Base-by-base conservation (phyloP, 2,113 vertebrate species). In the Smithornis capensis region DNA sequence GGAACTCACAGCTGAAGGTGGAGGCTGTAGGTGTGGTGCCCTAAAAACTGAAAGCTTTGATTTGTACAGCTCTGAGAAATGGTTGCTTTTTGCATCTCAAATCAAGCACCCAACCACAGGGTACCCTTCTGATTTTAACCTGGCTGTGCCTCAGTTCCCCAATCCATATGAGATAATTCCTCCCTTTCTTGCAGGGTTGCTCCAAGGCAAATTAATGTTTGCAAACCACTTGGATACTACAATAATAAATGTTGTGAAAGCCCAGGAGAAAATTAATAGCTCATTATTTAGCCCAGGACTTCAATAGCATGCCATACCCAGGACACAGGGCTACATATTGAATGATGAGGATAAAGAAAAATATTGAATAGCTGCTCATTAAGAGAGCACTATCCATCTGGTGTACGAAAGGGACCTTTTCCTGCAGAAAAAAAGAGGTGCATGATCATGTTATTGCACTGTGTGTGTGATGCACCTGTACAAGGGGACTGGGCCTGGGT, bases 251-350 rank as follows among this genome's bases (percentile, higher is more conserved):
- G 89, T 84, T 79, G 84, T 53, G 89, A 96, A 96, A 95, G 70
- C 96, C 91, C 96, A 89, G 77, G 93, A 97, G 96, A 97, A 97
- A 97, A 96, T 97, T 97, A 97, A 95, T 94, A 95, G 93, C 94
- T 95, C 93, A 79, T 95, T 97, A 97, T 92, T 96, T 96, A 97
- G 81, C 85, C 81, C 74, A 57, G 87, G 83, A 84, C 93, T 97
- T 95, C 92, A 92, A 92, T 92, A 91, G 69, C 53, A 13, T 94
- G 94, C 86, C 86, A 79, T 92, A 53, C 22, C 27, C 64, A 40
- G 89, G 93, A 96, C 95, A 87, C 38, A 38, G 74, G 75, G 53
- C 87, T 92, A 85, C 74, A n/a, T 92, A 79, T 89, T 97, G 92
- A 97, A 78, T 80, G 91, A 95, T 96, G 96, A 95, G 93, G 84